Base-by-base conservation (phyloP, 2,113 vertebrate species). In the Gobiocypris rarus region DNA sequence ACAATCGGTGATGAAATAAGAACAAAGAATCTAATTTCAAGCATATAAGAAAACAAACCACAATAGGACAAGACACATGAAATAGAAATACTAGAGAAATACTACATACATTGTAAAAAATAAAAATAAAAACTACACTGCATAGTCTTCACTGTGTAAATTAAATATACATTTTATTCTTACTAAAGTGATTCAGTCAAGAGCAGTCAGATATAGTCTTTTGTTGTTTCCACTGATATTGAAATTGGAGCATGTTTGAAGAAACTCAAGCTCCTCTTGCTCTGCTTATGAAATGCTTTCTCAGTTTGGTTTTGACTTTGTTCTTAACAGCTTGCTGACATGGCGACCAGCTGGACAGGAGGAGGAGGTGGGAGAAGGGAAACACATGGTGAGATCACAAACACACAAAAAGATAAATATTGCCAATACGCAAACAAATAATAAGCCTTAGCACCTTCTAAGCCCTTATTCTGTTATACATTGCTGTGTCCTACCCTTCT, bases 301-400 rank as follows among this genome's bases (percentile, higher is more conserved):
- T 83, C 41, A 63, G 28, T 86, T 83, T 48, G 34, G 65, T 81
- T 88, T 17, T 81, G 43, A n/a, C 89, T 63, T 75, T 89, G 83
- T 77, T 6, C 83, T 81, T 65, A 87, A 86, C 91, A 99, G 98
- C 70, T 94, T 99, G 94, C 92, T 99, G 93, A 97, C 96, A 0
- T 99, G 98, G 98, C 95, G 94, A 91, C 98, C 98, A 70, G 94
- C 87, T 5, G 96, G 96, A 85, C 95, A 97, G 92, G 98, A 99
- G 58, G 98, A 98, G 10, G 98, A 99, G 41, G 82, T 93, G 52
- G 88, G 91, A 77, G 98, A 99, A 31, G 87, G 89, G 61, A 99
- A 95, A 86, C 96, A 97, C 84, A 92, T 93, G 91, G 98, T 99
- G 94, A 95, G 96, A 85, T 85, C 43, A 79, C 45, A 41, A 84